Percentiles rank a stretch among this genome's conserved stretches.
phyloP scores from a whole-genome alignment of 2,888 invertebrate genomes.

The Hipparchia sbordonii region DNA sequence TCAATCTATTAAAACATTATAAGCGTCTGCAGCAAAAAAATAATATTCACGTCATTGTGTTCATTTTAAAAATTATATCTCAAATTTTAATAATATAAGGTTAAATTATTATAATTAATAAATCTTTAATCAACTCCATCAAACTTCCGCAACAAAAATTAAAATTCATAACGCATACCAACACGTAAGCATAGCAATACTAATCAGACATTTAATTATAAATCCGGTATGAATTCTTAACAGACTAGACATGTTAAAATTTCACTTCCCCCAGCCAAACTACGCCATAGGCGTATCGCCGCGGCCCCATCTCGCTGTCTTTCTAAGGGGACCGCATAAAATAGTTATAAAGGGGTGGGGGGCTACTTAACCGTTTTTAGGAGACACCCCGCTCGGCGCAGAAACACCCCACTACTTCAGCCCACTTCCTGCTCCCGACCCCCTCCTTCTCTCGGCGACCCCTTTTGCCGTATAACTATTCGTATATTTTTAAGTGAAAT shows the following conservation, averaged over 20 bases:
- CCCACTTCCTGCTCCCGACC: slow-evolving; percentile 73
- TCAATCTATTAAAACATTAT: no score
- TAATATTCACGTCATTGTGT: no score
- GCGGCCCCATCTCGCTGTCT: slow-evolving; percentile 79
- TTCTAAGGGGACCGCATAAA: slow-evolving; percentile 83
- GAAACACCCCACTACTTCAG: slow-evolving; percentile 72
- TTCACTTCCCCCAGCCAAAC: slow-evolving; percentile 72
- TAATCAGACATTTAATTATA: slow-evolving; percentile 81
- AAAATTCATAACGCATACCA: slow-evolving; percentile 40
- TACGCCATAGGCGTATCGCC: slow-evolving; percentile 73
- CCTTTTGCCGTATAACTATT: slow-evolving; percentile 69
- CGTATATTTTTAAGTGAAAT: slow-evolving; percentile 78
- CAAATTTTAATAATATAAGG: not conserved
- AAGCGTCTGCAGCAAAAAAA: no score
- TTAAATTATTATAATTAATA: not conserved
- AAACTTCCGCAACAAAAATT: slow-evolving; percentile 49
- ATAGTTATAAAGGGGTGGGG: slow-evolving; percentile 81
- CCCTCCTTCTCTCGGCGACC: slow-evolving; percentile 53
- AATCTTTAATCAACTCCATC: slow-evolving; percentile 30
- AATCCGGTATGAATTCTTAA: slow-evolving; percentile 81
- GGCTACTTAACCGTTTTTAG: slow-evolving; percentile 83
- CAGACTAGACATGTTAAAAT: slow-evolving; percentile 79
- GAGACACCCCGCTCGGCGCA: slow-evolving; percentile 77
- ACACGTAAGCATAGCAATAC: slow-evolving; percentile 62
- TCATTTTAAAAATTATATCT: not conserved